Percentiles rank a stretch among this genome's conserved stretches.
phyloP scores from a whole-genome alignment of 2,113 vertebrate genomes.

The Xyrauchen texanus region DNA sequence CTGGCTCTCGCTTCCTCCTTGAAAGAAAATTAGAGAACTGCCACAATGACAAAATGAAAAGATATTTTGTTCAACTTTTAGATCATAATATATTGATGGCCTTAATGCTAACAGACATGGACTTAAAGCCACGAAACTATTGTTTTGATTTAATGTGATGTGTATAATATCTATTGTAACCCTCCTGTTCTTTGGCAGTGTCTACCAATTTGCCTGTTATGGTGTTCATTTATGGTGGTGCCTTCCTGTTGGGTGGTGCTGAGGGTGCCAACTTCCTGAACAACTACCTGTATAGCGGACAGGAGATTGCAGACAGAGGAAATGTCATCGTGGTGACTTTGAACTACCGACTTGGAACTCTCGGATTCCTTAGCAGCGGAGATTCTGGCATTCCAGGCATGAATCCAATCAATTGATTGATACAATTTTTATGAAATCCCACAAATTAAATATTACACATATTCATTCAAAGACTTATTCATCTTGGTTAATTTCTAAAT shows the following conservation, averaged over 20 bases:
- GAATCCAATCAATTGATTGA: background rate
- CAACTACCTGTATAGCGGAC: constrained; percentile 86
- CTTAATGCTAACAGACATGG: too few species aligned
- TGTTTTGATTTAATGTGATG: too few species aligned
- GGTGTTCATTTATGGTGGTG: constrained; percentile 89
- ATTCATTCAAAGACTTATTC: too few species aligned
- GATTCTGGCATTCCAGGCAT: constrained; percentile 80
- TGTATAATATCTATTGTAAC: too few species aligned
- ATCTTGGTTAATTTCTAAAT: too few species aligned
- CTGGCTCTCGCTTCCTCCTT: too few species aligned
- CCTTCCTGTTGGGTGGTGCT: constrained; percentile 77
- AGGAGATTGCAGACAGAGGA: constrained; percentile 85
- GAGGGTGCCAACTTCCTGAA: constrained; percentile 82
- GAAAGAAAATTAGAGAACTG: too few species aligned
- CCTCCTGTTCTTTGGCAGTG: constrained; percentile 61
- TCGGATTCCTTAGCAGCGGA: constrained; percentile 93
- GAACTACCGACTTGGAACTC: constrained; percentile 86
- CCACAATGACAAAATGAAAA: too few species aligned
- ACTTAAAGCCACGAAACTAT: too few species aligned
- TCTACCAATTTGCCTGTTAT: constrained; percentile 86
- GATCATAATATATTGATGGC: too few species aligned
- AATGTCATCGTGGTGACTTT: constrained; percentile 90
- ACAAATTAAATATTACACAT: too few species aligned
- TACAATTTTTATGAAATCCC: background rate
- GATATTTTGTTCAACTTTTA: too few species aligned